Evolutionary conservation across 2,113 vertebrate species (phyloP).

Genomic region (Vidua macroura): DNA sequence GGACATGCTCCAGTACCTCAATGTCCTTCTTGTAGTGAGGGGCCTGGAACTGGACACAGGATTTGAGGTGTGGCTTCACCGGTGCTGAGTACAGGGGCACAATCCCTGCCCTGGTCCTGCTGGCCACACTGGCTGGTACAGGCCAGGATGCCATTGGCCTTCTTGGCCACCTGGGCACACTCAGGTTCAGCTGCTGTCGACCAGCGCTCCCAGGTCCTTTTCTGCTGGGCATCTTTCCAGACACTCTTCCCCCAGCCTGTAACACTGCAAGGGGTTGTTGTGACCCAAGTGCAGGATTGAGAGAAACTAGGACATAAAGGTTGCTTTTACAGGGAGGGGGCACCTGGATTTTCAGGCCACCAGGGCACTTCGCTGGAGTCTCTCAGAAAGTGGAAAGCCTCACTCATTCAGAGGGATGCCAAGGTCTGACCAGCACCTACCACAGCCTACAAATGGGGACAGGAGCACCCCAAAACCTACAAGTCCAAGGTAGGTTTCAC

Average conservation of each 20-base stretch:
- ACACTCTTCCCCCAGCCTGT: not conserved
- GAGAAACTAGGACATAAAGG: not conserved
- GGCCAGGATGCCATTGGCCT: not conserved
- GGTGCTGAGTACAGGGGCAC: rapidly evolving
- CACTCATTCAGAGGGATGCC: not conserved
- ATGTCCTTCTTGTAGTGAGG: not conserved
- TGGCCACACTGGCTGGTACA: rapidly evolving
- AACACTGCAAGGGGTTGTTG: not conserved
- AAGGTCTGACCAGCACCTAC: not conserved
- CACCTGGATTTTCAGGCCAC: not conserved
- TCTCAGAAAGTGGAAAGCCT: not conserved
- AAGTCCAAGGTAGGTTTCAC: not conserved
- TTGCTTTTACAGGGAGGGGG: not conserved
- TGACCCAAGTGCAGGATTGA: not conserved
- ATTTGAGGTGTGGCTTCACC: not conserved
- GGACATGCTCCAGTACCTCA: rapidly evolving
- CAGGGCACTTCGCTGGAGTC: rapidly evolving
- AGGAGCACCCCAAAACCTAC: not conserved
- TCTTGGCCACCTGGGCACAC: not conserved
- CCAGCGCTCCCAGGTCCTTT: not conserved
- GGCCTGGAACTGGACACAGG: not conserved
- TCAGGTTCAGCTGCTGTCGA: rapidly evolving
- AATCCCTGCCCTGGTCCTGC: not conserved
- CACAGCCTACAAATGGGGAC: not conserved
- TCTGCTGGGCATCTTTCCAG: rapidly evolving